phyloP scores from a whole-genome alignment of 2,888 invertebrate genomes.

The Drosophila nigricruria region DNA sequence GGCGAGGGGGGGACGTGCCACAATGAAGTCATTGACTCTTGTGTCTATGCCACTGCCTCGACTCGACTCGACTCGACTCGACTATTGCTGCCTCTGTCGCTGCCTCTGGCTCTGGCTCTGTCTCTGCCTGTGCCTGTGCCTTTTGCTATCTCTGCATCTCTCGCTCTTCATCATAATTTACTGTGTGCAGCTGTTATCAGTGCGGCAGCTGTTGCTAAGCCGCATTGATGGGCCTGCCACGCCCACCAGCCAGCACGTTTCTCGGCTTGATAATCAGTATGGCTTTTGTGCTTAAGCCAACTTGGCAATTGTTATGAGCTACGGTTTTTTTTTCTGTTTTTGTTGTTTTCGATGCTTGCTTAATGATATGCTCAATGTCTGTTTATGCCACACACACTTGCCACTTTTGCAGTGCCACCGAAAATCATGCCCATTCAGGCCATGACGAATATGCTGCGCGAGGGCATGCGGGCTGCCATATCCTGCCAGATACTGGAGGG shows the following conservation, averaged over 20 bases:
- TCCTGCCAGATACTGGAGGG: conserved; percentile 96
- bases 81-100: background rate
- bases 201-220: conserved; percentile 75
- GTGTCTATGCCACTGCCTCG: conserved; percentile 50
- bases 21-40: conserved; percentile 79
- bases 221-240: conserved; percentile 69
- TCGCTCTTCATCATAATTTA: conserved; percentile 66
- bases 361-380: conserved; percentile 21
- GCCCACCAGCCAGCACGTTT: conserved; percentile 35
- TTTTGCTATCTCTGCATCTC: conserved; percentile 47
- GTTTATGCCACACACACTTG: conserved; percentile 17
- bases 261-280: conserved; percentile 47
- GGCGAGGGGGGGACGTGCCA: conserved; percentile 38
- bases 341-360: conserved; percentile 22
- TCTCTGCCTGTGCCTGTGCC: background rate
- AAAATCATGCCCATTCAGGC: conserved; percentile 94
- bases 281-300: conserved; percentile 68
- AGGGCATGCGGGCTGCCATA: conserved; percentile 95
- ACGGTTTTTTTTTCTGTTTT: background rate
- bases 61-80: background rate
- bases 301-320: conserved; percentile 67
- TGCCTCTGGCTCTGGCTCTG: background rate
- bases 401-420: conserved; percentile 88
- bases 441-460: conserved; percentile 91
- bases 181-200: conserved; percentile 60